These are phyloP conservation scores for Axinella damicornis DNA, from an alignment of 37 sponge, comb jelly and placozoan species.

Conservation along the genomic window DNA sequence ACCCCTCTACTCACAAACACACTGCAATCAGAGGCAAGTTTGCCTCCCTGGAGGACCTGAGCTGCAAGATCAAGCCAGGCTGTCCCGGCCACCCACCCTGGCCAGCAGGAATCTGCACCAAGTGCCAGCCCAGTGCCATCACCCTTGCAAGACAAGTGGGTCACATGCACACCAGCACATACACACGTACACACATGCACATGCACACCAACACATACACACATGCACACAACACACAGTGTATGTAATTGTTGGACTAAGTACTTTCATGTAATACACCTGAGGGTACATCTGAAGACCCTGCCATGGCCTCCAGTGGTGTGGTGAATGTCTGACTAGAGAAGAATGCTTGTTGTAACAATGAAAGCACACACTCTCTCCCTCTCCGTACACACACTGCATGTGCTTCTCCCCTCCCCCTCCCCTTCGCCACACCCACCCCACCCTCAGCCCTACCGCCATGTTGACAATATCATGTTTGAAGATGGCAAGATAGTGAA, in stretches of 20 bases:
- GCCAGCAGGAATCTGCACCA: constrained; percentile 95
- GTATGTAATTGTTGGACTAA: too few species aligned
- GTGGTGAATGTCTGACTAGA: too few species aligned
- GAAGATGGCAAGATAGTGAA: constrained; percentile 89
- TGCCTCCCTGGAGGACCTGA: constrained; percentile 85
- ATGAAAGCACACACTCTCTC: neutral
- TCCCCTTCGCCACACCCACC: neutral
- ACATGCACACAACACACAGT: too few species aligned
- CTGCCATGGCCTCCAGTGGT: too few species aligned
- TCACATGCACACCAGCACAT: too few species aligned
- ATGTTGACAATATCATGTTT: constrained; percentile 96
- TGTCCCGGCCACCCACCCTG: constrained; percentile 92
- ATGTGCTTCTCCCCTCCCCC: neutral
- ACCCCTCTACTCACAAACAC: too few species aligned
- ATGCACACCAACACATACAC: too few species aligned
- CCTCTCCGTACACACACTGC: neutral
- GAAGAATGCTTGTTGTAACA: too few species aligned
- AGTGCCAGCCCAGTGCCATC: constrained; percentile 91
- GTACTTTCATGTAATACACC: too few species aligned
- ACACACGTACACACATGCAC: too few species aligned
- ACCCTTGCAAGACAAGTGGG: constrained; percentile 91
- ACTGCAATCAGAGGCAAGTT: constrained; percentile 96
- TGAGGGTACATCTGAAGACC: too few species aligned
- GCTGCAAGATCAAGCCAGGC: constrained; percentile 85
- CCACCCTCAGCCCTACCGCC: constrained; percentile 81